Conservation (phyloP, 2,113 vertebrate genomes). For the Nicator chloris region DNA sequence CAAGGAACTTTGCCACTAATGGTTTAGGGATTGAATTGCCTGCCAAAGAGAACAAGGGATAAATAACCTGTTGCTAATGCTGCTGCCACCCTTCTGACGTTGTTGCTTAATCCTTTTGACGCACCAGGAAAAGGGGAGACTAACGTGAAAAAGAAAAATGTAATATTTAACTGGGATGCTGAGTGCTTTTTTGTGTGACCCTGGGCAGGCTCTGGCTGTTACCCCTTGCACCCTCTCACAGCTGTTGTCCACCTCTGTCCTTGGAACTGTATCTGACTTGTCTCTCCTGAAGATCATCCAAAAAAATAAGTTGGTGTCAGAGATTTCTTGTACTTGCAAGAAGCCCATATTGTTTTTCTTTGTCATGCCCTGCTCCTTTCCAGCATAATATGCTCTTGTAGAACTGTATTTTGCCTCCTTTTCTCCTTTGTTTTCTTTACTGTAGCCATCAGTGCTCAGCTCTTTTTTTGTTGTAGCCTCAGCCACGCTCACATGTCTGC, state of each 20-base stretch:
- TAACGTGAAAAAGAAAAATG: background rate
- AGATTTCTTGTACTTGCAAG: background rate
- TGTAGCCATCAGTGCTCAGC: background rate
- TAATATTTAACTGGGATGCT: background rate
- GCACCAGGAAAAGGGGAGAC: conserved; percentile 17
- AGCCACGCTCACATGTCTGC: background rate
- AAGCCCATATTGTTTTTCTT: background rate
- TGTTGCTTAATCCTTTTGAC: conserved; percentile 49
- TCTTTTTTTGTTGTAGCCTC: background rate
- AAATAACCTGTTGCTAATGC: conserved; percentile 40
- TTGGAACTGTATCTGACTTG: background rate
- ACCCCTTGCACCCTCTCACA: background rate
- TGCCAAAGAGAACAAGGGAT: conserved; percentile 31
- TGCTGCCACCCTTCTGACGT: conserved; percentile 36
- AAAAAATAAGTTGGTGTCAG: background rate
- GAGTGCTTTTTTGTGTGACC: background rate
- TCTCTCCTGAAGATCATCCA: background rate
- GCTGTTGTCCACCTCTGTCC: background rate
- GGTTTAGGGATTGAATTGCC: conserved; percentile 1
- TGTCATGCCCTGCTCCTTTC: background rate
- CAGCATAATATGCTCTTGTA: background rate
- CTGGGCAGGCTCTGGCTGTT: background rate
- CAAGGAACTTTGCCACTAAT: background rate
- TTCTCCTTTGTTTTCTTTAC: background rate
- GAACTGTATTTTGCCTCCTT: background rate